Evolutionary conservation across 2,888 invertebrate genomes (phyloP).

Genomic region (Osedax frankpressi): DNA sequence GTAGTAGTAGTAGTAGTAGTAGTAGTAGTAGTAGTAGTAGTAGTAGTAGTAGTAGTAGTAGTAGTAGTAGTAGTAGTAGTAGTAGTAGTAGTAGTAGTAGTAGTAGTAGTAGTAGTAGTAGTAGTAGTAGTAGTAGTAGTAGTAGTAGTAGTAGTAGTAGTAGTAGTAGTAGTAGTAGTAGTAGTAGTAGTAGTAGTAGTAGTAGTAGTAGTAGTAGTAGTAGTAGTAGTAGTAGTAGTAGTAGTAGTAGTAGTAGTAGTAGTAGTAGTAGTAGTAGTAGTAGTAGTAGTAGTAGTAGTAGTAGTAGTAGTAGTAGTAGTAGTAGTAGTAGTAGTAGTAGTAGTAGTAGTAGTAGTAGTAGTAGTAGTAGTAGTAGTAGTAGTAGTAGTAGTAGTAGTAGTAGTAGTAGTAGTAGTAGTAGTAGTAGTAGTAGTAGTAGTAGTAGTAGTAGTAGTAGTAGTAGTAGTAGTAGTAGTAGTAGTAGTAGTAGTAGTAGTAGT

Average conservation of each 20-base stretch:
- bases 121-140: not conserved
- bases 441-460: not conserved
- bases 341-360: not conserved
- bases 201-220: slow-evolving; percentile 17
- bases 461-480: not conserved
- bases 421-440: not conserved
- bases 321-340: not conserved
- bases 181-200: slow-evolving; percentile 18
- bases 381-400: not conserved
- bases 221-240: slow-evolving; percentile 19
- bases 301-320: not conserved
- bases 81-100: not conserved
- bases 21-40: slow-evolving; percentile 3
- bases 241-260: not conserved
- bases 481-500: not conserved
- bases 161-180: slow-evolving; percentile 17
- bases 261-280: not conserved
- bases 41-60: slow-evolving; percentile 1
- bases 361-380: not conserved
- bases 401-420: not conserved
- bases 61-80: not conserved
- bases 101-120: not conserved
- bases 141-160: not conserved
- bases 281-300: not conserved
- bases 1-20: not conserved